phyloP scores from a whole-genome alignment of 2,113 vertebrate genomes.

The Tachysurus fulvidraco region DNA sequence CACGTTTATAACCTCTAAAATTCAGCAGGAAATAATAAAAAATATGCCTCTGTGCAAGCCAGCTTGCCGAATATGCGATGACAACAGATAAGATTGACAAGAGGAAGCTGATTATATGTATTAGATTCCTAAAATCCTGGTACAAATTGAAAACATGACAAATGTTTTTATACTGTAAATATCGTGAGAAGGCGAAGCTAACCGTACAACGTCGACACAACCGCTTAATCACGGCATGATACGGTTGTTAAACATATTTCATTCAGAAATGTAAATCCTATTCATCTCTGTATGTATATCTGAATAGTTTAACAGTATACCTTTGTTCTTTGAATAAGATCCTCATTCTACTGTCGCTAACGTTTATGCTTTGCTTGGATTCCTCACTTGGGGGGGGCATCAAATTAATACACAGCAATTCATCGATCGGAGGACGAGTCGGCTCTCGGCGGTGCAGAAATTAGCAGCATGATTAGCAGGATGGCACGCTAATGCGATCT shows the following conservation, averaged over 20 bases:
- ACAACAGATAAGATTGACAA: neutral
- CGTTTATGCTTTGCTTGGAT: neutral
- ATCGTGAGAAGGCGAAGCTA: neutral
- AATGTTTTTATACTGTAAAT: neutral
- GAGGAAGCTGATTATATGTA: neutral
- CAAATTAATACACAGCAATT: slow-evolving; percentile 3
- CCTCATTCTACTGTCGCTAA: neutral
- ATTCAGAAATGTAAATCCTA: neutral
- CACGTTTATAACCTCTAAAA: neutral
- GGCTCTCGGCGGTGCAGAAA: slow-evolving; percentile 8
- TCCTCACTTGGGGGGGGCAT: neutral
- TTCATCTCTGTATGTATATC: neutral
- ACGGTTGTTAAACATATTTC: neutral
- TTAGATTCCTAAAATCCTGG: neutral
- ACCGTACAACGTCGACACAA: neutral
- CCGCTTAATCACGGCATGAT: neutral
- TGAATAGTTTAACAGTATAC: neutral
- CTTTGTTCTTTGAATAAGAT: neutral
- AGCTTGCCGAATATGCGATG: neutral
- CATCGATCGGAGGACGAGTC: slow-evolving; percentile 5
- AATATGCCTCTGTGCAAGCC: neutral
- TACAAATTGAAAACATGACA: neutral
- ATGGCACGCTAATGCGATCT: slow-evolving; percentile 22
- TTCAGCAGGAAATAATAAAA: neutral
- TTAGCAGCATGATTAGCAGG: slow-evolving; percentile 27